A percentile compares a stretch with the other conserved stretches of the same genome.
Evolutionary conservation across 2,113 vertebrate species (phyloP).

Genomic region (Prinia subflava): DNA sequence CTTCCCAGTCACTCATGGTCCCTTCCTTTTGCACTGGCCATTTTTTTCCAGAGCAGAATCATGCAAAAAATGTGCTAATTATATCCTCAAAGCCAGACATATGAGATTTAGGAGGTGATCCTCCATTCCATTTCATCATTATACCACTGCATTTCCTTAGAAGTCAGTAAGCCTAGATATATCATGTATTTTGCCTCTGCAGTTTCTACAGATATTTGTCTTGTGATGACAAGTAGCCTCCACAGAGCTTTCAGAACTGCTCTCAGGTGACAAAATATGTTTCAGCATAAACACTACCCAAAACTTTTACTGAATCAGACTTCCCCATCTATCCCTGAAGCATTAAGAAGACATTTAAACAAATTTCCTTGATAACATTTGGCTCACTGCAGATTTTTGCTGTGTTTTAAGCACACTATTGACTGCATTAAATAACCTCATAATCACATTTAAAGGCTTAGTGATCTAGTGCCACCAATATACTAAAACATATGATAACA

Average conservation of each 20-base stretch:
- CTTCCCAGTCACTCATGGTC: neutral
- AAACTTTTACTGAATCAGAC: neutral
- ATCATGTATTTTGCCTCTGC: neutral
- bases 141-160: neutral
- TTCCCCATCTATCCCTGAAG: neutral
- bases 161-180: neutral
- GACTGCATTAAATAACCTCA: constrained; percentile 64
- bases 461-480: constrained; percentile 64
- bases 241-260: neutral
- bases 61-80: neutral
- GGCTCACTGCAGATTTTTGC: constrained; percentile 10
- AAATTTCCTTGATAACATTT: neutral
- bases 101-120: neutral
- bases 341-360: neutral
- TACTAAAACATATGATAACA: constrained; percentile 71
- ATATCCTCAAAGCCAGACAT: neutral
- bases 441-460: constrained; percentile 68
- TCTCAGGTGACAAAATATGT: neutral
- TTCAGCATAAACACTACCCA: neutral
- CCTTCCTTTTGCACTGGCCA: neutral
- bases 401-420: constrained; percentile 33
- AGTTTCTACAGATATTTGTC: neutral
- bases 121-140: neutral
- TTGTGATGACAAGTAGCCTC: neutral
- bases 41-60: neutral